phyloP scores from a whole-genome alignment of 2,797 vertebrate genomes.

The Vultur gryphus region DNA sequence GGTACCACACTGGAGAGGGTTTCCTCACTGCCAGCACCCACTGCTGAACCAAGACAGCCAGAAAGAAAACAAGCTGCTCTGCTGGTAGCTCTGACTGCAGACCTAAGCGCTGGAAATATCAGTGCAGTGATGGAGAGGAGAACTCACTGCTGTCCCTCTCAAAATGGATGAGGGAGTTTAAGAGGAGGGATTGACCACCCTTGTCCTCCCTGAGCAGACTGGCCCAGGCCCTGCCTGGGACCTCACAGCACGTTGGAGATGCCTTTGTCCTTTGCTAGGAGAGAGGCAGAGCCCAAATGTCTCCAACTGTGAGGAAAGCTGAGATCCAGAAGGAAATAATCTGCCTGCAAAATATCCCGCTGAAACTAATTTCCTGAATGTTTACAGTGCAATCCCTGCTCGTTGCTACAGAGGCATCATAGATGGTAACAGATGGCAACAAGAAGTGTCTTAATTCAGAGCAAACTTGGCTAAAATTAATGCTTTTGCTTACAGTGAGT shows the following conservation, averaged over 20 bases:
- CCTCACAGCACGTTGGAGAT: background rate
- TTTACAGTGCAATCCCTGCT: slow-evolving; percentile 34
- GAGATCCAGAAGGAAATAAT: slow-evolving; percentile 56
- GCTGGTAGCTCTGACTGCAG: background rate
- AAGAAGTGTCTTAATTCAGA: slow-evolving; percentile 47
- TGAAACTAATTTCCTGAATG: slow-evolving; percentile 60
- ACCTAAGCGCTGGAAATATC: background rate
- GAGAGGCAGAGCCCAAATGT: background rate
- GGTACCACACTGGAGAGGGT: background rate
- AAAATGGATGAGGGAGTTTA: background rate
- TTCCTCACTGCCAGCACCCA: background rate
- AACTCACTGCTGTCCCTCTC: background rate
- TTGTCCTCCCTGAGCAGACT: background rate
- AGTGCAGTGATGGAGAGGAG: background rate
- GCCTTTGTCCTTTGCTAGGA: background rate
- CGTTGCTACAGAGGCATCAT: slow-evolving; percentile 41
- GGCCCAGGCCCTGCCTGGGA: background rate
- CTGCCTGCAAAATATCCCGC: slow-evolving; percentile 44
- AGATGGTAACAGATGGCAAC: slow-evolving; percentile 55
- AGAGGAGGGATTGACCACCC: background rate
- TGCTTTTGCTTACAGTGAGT: slow-evolving; percentile 58
- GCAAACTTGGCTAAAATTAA: slow-evolving; percentile 59
- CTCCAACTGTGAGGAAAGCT: slow-evolving; percentile 5
- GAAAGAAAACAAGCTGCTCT: background rate
- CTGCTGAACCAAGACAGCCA: background rate